phyloP scores from a whole-genome alignment of 1,140 invertebrate genomes.

The Panagrolaimus sp. region DNA sequence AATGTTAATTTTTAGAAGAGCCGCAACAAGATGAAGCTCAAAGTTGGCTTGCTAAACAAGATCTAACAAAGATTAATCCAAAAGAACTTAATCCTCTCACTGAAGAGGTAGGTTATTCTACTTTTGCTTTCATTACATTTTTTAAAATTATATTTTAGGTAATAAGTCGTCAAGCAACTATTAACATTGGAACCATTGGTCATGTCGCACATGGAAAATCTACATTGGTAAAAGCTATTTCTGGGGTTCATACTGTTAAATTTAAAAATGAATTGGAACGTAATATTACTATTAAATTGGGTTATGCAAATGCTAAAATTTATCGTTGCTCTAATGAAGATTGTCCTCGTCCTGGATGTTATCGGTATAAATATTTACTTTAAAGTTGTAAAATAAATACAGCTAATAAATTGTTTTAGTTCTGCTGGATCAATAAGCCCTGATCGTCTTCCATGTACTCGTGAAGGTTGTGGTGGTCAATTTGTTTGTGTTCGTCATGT shows the following conservation, averaged over 20 bases:
- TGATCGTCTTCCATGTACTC: slow-evolving; percentile 86
- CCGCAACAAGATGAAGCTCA: slow-evolving; percentile 61
- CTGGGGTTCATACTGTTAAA: slow-evolving; percentile 93
- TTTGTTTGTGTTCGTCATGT: slow-evolving; percentile 69
- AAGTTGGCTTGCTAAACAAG: slow-evolving; percentile 72
- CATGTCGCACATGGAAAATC: slow-evolving; percentile 99
- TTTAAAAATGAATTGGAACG: slow-evolving; percentile 98
- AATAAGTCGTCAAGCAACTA: slow-evolving; percentile 95
- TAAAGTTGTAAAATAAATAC: slow-evolving; percentile 50
- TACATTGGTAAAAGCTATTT: slow-evolving; percentile 97
- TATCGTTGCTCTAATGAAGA: slow-evolving; percentile 94
- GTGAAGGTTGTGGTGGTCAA: slow-evolving; percentile 73
- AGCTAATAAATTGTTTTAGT: slow-evolving; percentile 57
- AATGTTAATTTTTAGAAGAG: no score
- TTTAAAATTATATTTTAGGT: slow-evolving; percentile 59
- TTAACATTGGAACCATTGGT: slow-evolving; percentile 98
- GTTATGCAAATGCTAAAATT: slow-evolving; percentile 86
- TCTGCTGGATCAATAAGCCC: slow-evolving; percentile 60
- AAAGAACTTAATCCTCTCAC: slow-evolving; percentile 73
- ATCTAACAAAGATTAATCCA: slow-evolving; percentile 69
- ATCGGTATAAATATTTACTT: slow-evolving; percentile 70
- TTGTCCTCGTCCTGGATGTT: slow-evolving; percentile 86
- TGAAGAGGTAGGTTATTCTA: slow-evolving; percentile 68
- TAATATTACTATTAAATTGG: slow-evolving; percentile 99
- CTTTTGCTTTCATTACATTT: slow-evolving; percentile 61